A percentile compares a stretch with the other conserved stretches of the same genome.
These are phyloP conservation scores for Notodonta ziczac DNA, from an alignment of 2,888 invertebrate genomes.

Conservation along the genomic window DNA sequence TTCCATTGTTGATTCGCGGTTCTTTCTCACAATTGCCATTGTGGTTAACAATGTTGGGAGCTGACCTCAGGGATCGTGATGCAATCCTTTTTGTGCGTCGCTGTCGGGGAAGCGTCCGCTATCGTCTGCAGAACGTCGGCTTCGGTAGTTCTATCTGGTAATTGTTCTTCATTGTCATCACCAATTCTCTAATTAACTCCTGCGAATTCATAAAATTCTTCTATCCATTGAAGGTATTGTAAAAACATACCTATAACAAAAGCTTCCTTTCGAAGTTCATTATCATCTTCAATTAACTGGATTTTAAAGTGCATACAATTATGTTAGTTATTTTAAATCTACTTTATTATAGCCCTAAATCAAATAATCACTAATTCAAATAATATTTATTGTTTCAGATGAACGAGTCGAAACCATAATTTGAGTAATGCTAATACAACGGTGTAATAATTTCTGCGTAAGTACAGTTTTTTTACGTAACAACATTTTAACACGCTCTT, in stretches of 20 bases:
- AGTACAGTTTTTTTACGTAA: conserved; percentile 50
- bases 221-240: no score
- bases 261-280: no score
- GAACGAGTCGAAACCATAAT: conserved; percentile 58
- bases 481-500: conserved; percentile 12
- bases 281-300: no score
- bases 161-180: conserved; percentile 11
- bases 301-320: no score
- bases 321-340: no score
- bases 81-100: conserved; percentile 57
- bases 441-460: conserved; percentile 69
- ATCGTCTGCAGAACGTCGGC: conserved; percentile 49
- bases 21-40: conserved; percentile 82
- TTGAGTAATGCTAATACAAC: conserved; percentile 75
- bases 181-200: conserved; percentile 9
- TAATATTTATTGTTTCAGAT: conserved; percentile 67
- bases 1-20: conserved; percentile 71
- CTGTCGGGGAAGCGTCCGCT: conserved; percentile 42
- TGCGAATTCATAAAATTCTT: no score
- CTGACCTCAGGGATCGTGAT: conserved; percentile 74
- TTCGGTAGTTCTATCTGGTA: conserved; percentile 19
- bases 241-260: no score
- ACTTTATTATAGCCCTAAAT: no score
- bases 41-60: conserved; percentile 81
- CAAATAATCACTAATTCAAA: conserved; percentile 5